Base-by-base conservation (phyloP, 2,113 vertebrate species). In the Callipepla squamata region DNA sequence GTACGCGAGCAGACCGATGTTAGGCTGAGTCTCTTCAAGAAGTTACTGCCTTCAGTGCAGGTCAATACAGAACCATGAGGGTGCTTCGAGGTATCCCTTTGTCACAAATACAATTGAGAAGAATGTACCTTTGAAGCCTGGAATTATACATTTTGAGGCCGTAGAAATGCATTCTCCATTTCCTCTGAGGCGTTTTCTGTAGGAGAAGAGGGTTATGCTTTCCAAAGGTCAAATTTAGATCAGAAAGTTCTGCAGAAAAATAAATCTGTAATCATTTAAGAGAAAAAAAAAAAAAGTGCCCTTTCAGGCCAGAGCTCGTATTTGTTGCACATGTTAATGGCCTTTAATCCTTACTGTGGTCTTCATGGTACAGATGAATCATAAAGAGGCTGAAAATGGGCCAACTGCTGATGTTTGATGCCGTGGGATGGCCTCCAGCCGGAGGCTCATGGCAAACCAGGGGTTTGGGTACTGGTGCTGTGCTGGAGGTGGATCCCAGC, bases 361-460 rank as follows among this genome's bases (percentile, higher is more conserved):
- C n/a, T 11, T 63, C 11, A 3, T 50, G 87, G 38, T 40, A 42
- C 59, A 91, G 78, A 47, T 11, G 28, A 79, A 84, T 36, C 22
- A 2, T 4, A 26, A 65, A 73, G 59, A 63, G 70, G 42, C 59
- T 92, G 84, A 40, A 63, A 85, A 58, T 32, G 34, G 86, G 70
- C 87, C 62, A 85, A 48, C 30, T 32, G 63, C 63, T 0, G 2
- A 11, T 26, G 53, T 73, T 89, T 68, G 62, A 42, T 66, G 74
- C 53, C 9, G 9, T 16, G 6, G 44, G 40, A 84, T 32, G 76
- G 51, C 22, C 25, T 57, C 4, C 80, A 85, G 66, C 66, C 72
- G 55, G n/a, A 0, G 0, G 1, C 34, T 45, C 45, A 51, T 51
- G 78, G 77, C 50, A 2, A 1, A 15, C 53, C 28, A 57, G 30